A percentile compares a stretch with the other conserved stretches of the same genome.
These are phyloP conservation scores for Eumacrocentrus americanus DNA, from an alignment of 2,888 invertebrate genomes.

Conservation along the genomic window DNA sequence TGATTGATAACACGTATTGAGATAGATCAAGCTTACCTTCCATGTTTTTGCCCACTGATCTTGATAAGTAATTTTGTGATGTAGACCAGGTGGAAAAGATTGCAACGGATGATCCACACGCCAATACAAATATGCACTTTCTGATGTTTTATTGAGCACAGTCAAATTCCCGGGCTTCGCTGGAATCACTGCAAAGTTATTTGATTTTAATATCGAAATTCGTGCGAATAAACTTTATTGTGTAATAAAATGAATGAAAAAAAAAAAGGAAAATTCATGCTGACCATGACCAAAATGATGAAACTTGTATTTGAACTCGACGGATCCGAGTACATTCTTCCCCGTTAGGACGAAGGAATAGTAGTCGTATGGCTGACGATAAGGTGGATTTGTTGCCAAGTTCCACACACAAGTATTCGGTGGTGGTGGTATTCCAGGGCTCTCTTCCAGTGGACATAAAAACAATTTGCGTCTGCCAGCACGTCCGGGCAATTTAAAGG, in stretches of 20 bases:
- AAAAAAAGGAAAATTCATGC: constrained; percentile 31
- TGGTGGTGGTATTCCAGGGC: neutral
- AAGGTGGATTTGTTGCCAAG: constrained; percentile 63
- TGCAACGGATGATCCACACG: constrained; percentile 61
- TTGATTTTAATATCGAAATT: constrained; percentile 17
- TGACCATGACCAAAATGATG: constrained; percentile 67
- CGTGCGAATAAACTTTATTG: neutral
- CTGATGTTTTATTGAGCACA: constrained; percentile 60
- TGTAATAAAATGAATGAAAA: neutral
- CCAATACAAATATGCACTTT: constrained; percentile 64
- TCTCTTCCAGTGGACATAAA: constrained; percentile 55
- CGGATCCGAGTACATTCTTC: constrained; percentile 69
- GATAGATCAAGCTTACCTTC: constrained; percentile 54
- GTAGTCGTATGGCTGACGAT: constrained; percentile 63
- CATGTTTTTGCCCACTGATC: constrained; percentile 63
- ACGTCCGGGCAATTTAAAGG: constrained; percentile 61
- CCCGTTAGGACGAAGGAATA: constrained; percentile 69
- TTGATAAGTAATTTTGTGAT: constrained; percentile 64
- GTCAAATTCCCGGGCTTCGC: constrained; percentile 63
- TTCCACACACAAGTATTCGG: constrained; percentile 63
- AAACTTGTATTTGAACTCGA: constrained; percentile 64
- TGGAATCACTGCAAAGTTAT: constrained; percentile 60
- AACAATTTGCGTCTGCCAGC: constrained; percentile 54
- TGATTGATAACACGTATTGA: neutral
- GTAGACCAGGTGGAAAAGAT: constrained; percentile 63